Evolutionary conservation across 2,797 vertebrate species (phyloP).

Genomic region (Phoebastria nigripes): DNA sequence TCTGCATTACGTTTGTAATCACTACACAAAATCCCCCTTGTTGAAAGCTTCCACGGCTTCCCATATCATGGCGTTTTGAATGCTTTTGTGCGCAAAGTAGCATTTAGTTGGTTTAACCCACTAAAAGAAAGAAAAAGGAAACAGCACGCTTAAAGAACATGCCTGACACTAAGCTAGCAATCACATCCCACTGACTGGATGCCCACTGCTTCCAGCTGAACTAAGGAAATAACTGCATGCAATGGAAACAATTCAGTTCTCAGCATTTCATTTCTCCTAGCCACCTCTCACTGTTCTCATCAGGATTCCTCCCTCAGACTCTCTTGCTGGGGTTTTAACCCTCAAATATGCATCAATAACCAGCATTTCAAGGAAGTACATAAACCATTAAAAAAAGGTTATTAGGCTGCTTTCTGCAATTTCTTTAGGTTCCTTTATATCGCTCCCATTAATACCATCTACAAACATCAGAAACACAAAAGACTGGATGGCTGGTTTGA

Average conservation of each 20-base stretch:
- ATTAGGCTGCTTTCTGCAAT: neutral
- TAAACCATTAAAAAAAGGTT: neutral
- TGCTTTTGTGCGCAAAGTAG: neutral
- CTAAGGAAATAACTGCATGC: neutral
- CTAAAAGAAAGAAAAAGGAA: slow-evolving; percentile 10
- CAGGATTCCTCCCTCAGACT: slow-evolving; percentile 57
- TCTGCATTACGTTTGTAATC: neutral
- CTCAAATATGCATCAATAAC: neutral
- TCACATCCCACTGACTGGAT: slow-evolving; percentile 52
- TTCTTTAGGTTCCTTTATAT: neutral
- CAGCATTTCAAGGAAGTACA: neutral
- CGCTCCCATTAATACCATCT: neutral
- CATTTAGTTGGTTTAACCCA: neutral
- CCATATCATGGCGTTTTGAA: neutral
- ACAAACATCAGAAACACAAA: neutral
- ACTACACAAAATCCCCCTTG: neutral
- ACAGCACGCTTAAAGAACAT: neutral
- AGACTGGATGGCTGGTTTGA: neutral
- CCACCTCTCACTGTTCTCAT: slow-evolving; percentile 51
- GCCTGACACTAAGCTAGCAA: slow-evolving; percentile 15
- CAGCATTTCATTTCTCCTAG: slow-evolving; percentile 1
- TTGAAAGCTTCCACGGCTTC: neutral
- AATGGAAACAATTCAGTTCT: neutral
- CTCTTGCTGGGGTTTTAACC: slow-evolving; percentile 3
- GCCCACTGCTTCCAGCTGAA: slow-evolving; percentile 43